phyloP scores from a whole-genome alignment of 2,797 vertebrate genomes.

The Hippoglossus hippoglossus region DNA sequence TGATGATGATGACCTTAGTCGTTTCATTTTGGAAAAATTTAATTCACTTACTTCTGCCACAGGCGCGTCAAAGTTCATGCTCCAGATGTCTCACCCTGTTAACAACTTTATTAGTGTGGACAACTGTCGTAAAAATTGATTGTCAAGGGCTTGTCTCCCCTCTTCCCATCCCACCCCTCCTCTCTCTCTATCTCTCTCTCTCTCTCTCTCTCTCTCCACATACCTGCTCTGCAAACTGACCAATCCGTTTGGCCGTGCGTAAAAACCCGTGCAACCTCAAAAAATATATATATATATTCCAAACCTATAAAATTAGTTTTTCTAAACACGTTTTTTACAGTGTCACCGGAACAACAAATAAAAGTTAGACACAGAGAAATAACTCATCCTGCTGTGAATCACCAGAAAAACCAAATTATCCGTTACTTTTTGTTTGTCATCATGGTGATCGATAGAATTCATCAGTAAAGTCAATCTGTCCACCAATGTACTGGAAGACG shows the following conservation, averaged over 20 bases:
- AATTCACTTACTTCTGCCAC: not conserved
- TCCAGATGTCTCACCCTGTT: not conserved
- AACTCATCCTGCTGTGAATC: slow-evolving; percentile 19
- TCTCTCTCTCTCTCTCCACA: not conserved
- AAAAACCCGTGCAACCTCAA: not conserved
- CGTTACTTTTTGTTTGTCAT: not conserved
- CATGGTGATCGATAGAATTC: not conserved
- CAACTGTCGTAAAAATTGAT: not conserved
- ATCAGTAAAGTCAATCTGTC: not conserved
- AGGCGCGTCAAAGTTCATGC: slow-evolving; percentile 5
- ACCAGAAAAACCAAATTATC: not conserved
- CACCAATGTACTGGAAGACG: not conserved
- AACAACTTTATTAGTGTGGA: not conserved
- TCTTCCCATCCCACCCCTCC: too few species aligned
- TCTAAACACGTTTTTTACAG: too few species aligned
- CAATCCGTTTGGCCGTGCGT: not conserved
- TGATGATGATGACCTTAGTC: not conserved
- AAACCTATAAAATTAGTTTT: too few species aligned
- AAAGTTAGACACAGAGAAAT: too few species aligned
- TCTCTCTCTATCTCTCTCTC: too few species aligned
- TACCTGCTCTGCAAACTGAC: not conserved
- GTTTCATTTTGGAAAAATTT: not conserved
- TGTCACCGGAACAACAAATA: not conserved
- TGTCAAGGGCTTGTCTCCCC: too few species aligned
- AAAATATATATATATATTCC: too few species aligned